Evolutionary conservation across 2,113 vertebrate genomes (phyloP).

Genomic region (Eudorcas thomsonii): DNA sequence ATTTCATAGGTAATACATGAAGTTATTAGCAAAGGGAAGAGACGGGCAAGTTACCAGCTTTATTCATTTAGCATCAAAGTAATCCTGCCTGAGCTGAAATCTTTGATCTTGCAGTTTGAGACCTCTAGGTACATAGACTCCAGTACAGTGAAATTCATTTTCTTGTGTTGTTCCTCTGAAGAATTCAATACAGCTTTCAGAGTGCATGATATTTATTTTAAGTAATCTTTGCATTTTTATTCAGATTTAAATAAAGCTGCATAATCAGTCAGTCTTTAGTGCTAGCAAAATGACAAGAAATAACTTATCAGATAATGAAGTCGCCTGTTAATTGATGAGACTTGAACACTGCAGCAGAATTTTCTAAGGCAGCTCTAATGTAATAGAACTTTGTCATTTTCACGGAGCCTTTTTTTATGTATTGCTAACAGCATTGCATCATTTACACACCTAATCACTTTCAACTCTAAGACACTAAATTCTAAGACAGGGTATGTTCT

Average conservation of each 20-base stretch:
- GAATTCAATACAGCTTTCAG: slow-evolving; percentile 30
- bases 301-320: not conserved
- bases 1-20: not conserved
- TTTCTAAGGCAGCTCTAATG: slow-evolving; percentile 21
- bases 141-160: slow-evolving; percentile 37
- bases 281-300: slow-evolving; percentile 41
- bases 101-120: slow-evolving; percentile 18
- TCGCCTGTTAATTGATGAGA: slow-evolving; percentile 34
- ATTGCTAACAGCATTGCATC: not conserved
- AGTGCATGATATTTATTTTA: slow-evolving; percentile 54
- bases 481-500: not conserved
- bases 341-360: slow-evolving; percentile 15
- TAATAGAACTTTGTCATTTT: not conserved
- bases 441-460: not conserved
- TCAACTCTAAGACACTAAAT: not conserved
- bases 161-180: slow-evolving; percentile 35
- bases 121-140: not conserved
- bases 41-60: not conserved
- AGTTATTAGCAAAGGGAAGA: slow-evolving; percentile 17
- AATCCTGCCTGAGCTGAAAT: slow-evolving; percentile 20
- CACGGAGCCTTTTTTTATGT: not conserved
- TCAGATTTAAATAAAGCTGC: slow-evolving; percentile 48
- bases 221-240: slow-evolving; percentile 58
- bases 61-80: not conserved
- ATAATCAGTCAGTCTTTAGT: slow-evolving; percentile 28